These are phyloP conservation scores for Myotis davidii DNA, from an alignment of 2,113 vertebrate genomes.

Conservation along the genomic window DNA sequence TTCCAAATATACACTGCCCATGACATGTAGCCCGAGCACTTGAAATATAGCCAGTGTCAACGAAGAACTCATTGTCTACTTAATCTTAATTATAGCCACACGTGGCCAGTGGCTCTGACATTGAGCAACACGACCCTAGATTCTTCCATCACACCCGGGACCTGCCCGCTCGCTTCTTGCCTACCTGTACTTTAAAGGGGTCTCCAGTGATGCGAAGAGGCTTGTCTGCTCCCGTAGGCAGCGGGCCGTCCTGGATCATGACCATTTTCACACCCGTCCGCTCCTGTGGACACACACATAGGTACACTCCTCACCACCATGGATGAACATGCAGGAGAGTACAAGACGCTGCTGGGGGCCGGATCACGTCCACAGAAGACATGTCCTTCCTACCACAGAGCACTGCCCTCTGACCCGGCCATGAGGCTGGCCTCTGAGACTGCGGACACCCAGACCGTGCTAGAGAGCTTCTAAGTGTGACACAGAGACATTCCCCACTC, in stretches of 20 bases:
- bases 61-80: background rate
- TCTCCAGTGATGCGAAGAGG: conserved; percentile 98
- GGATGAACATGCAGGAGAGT: rapidly evolving
- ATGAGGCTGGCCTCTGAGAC: background rate
- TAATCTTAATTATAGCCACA: rapidly evolving
- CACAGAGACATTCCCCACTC: rapidly evolving
- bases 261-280: conserved; percentile 99
- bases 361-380: background rate
- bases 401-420: background rate
- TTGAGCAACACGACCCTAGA: rapidly evolving
- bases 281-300: conserved; percentile 88
- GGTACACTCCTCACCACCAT: conserved; percentile 3
- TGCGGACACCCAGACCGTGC: rapidly evolving
- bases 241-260: conserved; percentile 98
- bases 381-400: background rate
- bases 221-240: conserved; percentile 98
- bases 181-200: conserved; percentile 98
- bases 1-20: rapidly evolving
- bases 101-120: background rate
- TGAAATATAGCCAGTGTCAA: background rate
- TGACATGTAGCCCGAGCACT: rapidly evolving
- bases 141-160: background rate
- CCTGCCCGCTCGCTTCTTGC: conserved; percentile 9
- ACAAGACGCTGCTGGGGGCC: background rate
- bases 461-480: rapidly evolving